Conservation (phyloP, 2,797 vertebrate genomes). For the Diplodus sargus region DNA sequence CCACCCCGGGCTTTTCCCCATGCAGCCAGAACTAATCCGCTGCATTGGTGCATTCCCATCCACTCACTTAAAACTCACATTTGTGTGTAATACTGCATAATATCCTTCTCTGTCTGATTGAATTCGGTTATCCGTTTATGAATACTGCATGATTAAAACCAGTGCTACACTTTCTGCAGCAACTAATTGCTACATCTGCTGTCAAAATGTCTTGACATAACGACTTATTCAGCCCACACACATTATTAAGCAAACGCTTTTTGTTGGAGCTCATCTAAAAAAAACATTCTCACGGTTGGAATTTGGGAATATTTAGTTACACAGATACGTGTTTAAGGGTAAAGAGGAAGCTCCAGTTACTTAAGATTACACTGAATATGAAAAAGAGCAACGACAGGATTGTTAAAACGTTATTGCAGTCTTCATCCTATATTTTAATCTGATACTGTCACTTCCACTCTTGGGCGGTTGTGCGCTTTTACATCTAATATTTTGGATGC, state of each 20-base stretch:
- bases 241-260: slow-evolving; percentile 24
- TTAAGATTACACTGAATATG: neutral
- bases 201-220: slow-evolving; percentile 45
- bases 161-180: slow-evolving; percentile 26
- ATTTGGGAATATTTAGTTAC: neutral
- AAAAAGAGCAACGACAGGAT: too few relatives aligned
- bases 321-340: slow-evolving; percentile 5
- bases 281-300: slow-evolving; percentile 7
- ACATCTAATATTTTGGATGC: neutral
- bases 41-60: slow-evolving; percentile 30
- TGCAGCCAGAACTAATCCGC: slow-evolving; percentile 56
- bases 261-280: slow-evolving; percentile 24
- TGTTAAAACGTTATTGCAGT: neutral
- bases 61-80: slow-evolving; percentile 42
- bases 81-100: slow-evolving; percentile 34
- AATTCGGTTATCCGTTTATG: slow-evolving; percentile 45
- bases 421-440: neutral
- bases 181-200: slow-evolving; percentile 47
- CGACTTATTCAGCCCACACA: slow-evolving; percentile 44
- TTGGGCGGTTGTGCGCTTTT: neutral
- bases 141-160: slow-evolving; percentile 26
- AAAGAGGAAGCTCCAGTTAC: neutral
- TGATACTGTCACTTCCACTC: neutral
- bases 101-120: slow-evolving; percentile 44
- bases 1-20: slow-evolving; percentile 44